Percentiles rank a stretch among this genome's conserved stretches.
Evolutionary conservation across 2,113 vertebrate genomes (phyloP).

Genomic region (Laticauda laticaudata): DNA sequence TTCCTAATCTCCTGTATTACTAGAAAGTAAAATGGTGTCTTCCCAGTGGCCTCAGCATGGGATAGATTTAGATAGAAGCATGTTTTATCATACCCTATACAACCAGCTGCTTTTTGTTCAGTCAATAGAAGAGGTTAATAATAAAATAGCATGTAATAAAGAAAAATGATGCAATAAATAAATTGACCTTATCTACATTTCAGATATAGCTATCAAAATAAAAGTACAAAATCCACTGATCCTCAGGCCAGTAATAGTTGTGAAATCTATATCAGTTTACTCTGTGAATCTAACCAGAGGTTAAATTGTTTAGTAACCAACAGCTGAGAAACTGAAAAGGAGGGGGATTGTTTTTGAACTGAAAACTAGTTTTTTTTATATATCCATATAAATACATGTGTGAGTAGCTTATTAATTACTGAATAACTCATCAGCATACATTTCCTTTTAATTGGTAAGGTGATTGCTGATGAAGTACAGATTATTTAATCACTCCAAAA

Average conservation of each 20-base stretch:
- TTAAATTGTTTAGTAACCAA: neutral
- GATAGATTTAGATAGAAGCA: neutral
- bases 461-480: constrained; percentile 39
- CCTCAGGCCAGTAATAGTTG: neutral
- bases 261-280: neutral
- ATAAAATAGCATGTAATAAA: neutral
- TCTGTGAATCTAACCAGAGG: neutral
- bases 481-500: neutral
- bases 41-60: neutral
- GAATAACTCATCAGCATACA: constrained; percentile 16
- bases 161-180: neutral
- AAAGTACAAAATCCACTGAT: neutral
- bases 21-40: neutral
- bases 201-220: neutral
- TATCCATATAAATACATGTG: neutral
- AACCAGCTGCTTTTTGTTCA: neutral
- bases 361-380: neutral
- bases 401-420: neutral
- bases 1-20: neutral
- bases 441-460: constrained; percentile 47
- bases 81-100: neutral
- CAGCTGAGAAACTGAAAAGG: neutral
- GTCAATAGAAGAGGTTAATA: neutral
- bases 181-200: neutral
- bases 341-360: neutral